Conservation (phyloP, 92 coral and sea anemone species). For the Diadumene lineata region DNA sequence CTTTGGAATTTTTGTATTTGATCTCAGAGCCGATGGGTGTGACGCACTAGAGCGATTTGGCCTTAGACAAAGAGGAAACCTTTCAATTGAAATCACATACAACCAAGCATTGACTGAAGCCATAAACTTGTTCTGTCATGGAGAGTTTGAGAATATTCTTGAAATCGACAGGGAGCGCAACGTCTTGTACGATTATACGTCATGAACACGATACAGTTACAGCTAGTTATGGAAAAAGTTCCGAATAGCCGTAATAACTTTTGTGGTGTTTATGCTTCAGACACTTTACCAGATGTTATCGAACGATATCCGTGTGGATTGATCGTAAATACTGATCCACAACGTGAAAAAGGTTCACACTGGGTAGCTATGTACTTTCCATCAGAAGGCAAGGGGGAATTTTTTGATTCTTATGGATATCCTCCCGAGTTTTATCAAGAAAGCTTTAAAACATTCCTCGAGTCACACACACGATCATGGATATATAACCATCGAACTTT, state of each 20-base stretch:
- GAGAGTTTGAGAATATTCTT: constrained; percentile 28
- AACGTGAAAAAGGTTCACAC: constrained; percentile 19
- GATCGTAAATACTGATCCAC: constrained; percentile 27
- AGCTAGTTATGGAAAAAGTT: constrained; percentile 16
- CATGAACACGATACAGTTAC: constrained; percentile 37
- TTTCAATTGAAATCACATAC: constrained; percentile 25
- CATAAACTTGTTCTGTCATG: constrained; percentile 32
- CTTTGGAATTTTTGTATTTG: constrained; percentile 27
- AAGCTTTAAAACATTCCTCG: constrained; percentile 31
- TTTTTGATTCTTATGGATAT: constrained; percentile 39
- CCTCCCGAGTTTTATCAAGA: constrained; percentile 30
- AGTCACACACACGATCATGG: constrained; percentile 17
- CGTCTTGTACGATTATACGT: constrained; percentile 37
- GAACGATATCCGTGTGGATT: constrained; percentile 11
- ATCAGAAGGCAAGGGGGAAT: constrained; percentile 5
- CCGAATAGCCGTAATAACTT: constrained; percentile 23
- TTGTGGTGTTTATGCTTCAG: constrained; percentile 25
- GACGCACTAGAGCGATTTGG: constrained; percentile 23
- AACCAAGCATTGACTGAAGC: constrained; percentile 22
- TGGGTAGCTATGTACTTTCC: constrained; percentile 45
- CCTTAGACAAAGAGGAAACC: constrained; percentile 40
- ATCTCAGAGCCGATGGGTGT: constrained; percentile 40
- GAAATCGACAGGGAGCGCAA: constrained; percentile 38
- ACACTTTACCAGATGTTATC: constrained; percentile 12
- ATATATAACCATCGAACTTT: constrained; percentile 28